A percentile compares a stretch with the other conserved stretches of the same genome.
Evolutionary conservation across 2,797 vertebrate genomes (phyloP).

Genomic region (Catostomus latipinnis): DNA sequence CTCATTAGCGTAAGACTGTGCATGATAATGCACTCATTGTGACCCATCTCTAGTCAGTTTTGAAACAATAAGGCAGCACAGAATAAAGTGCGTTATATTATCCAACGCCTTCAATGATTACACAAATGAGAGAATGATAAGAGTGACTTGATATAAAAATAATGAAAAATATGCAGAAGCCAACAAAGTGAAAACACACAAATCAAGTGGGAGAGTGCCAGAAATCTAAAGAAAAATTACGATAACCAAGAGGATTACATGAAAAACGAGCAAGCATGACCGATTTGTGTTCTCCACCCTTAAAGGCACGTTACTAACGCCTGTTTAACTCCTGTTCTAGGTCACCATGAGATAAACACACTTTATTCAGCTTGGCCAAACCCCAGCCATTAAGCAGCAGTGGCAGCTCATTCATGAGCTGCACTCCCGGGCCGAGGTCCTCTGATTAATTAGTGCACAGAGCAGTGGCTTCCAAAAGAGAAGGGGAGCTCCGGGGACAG

Average conservation of each 20-base stretch:
- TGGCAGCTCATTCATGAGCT: constrained; percentile 67
- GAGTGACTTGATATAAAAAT: not conserved
- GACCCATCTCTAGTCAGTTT: not conserved
- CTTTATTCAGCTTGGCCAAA: constrained; percentile 74
- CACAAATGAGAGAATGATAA: not conserved
- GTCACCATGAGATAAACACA: constrained; percentile 82
- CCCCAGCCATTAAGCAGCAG: constrained; percentile 72
- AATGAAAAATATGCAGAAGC: not conserved
- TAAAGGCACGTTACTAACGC: constrained; percentile 71
- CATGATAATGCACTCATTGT: not conserved
- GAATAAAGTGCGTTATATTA: not conserved
- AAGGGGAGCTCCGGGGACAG: constrained; percentile 20
- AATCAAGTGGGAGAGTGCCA: not conserved
- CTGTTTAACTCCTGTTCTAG: constrained; percentile 81
- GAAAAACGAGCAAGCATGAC: constrained; percentile 34
- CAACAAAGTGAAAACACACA: not conserved
- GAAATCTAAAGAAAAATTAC: not conserved
- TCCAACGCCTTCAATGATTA: not conserved
- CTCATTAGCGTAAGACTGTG: too few species aligned
- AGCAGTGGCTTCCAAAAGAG: constrained; percentile 71
- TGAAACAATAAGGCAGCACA: not conserved
- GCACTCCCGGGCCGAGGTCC: constrained; percentile 63
- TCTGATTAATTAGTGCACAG: constrained; percentile 77
- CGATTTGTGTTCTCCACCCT: not conserved
- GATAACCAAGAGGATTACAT: constrained; percentile 9